Evolutionary conservation across 2,888 invertebrate genomes (phyloP).

Genomic region (Drosophila macrospina): DNA sequence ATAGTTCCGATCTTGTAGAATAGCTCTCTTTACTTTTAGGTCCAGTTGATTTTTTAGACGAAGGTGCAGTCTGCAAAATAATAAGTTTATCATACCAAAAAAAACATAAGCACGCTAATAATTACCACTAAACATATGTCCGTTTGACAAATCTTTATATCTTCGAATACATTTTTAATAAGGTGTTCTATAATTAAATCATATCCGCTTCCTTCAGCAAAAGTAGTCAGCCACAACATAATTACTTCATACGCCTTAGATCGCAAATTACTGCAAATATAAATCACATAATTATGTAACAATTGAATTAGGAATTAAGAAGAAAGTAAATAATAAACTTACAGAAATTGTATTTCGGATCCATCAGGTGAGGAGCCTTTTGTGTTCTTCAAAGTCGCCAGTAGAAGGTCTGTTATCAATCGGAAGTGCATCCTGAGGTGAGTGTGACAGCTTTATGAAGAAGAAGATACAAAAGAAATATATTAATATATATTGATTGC

Average conservation of each 20-base stretch:
- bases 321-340: conserved; percentile 5
- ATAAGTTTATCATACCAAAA: background rate
- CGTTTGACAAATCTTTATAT: conserved; percentile 19
- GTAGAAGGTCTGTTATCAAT: conserved; percentile 40
- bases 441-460: conserved; percentile 46
- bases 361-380: conserved; percentile 24
- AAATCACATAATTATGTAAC: background rate
- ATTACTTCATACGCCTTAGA: conserved; percentile 25
- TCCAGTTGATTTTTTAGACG: background rate
- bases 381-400: conserved; percentile 46
- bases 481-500: no score
- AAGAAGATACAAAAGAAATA: background rate
- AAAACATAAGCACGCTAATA: background rate
- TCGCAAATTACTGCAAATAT: conserved; percentile 38
- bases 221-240: conserved; percentile 33
- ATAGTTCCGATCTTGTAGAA: background rate
- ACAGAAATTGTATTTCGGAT: conserved; percentile 28
- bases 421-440: conserved; percentile 57
- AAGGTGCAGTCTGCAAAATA: conserved; percentile 4
- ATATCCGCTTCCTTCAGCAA: conserved; percentile 43
- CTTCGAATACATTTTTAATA: conserved; percentile 29
- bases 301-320: background rate
- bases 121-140: conserved; percentile 33
- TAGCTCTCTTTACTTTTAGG: conserved; percentile 3
- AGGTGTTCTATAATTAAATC: conserved; percentile 32